Evolutionary conservation across 2,888 invertebrate species (phyloP), one percentile per base, ranked within the genome.

Genomic region (Alentia gelatinosa): DNA sequence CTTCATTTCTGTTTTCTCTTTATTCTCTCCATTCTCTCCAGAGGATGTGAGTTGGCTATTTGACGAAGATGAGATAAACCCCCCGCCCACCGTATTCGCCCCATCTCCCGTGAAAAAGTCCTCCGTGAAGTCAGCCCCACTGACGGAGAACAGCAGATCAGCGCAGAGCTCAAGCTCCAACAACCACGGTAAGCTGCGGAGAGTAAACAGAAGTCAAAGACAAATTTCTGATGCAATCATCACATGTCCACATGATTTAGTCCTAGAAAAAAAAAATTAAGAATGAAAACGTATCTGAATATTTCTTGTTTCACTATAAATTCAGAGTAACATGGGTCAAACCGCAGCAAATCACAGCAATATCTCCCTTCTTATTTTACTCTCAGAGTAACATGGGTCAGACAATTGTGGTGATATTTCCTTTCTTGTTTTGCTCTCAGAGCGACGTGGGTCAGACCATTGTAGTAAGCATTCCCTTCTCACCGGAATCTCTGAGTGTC

Each of bases 21-120:
- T n/a, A n/a, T n/a, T n/a, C n/a, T n/a, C n/a, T n/a, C n/a, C n/a
- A n/a, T n/a, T n/a, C n/a, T n/a, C n/a, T n/a, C n/a, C 89, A 89
- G 89, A 89, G 89, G 89, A 89, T 89, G 89, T 89, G 26, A 89
- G 89, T 42, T 89, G 89, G 89, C 30, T 89, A 39, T 89, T 89
- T 74, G 89, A 89, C 26, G 89, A 89, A 42, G 89, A 89, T 30
- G 89, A 89, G 39, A 89, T 89, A 5, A 89, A 89, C 75, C 89
- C 89, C 12, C 89, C 89, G 4, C 42, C 74, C 19, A 35, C 74
- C 9, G 89, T 89, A 0, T 63, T 89, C 39, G 63, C 89, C 26
- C 86, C 86, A 5, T 19, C 86, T 26, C 86, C 50, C 1, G 47
- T 50, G 1, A 86, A 86, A 33, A 86, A 86, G 35, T 7, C 47